phyloP scores from a whole-genome alignment of 2,113 vertebrate species.

The Vombatus ursinus region DNA sequence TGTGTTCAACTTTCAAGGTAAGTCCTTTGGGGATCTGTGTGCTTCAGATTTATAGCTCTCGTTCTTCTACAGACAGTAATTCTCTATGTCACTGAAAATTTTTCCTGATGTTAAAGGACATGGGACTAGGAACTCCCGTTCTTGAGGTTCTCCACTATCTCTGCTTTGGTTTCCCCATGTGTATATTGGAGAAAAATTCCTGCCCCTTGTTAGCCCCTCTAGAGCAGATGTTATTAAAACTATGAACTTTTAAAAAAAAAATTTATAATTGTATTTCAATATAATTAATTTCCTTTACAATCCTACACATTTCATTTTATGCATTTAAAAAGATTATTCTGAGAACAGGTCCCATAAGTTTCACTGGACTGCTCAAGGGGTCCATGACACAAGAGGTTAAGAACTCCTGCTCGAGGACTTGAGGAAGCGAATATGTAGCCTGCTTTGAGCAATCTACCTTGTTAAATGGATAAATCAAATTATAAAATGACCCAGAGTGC shows the following conservation, averaged over 20 bases:
- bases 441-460: neutral
- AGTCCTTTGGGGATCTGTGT: neutral
- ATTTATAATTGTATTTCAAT: neutral
- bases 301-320: neutral
- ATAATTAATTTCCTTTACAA: neutral
- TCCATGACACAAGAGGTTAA: neutral
- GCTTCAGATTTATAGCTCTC: neutral
- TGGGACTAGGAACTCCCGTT: neutral
- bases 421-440: neutral
- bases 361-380: neutral
- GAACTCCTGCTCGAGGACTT: neutral
- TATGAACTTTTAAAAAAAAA: neutral
- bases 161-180: neutral
- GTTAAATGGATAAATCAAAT: neutral
- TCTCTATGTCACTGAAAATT: neutral
- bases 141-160: slow-evolving; percentile 27
- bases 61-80: neutral
- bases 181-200: slow-evolving; percentile 15
- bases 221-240: neutral
- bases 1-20: slow-evolving; percentile 93
- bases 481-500: neutral
- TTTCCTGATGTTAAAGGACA: neutral
- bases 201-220: neutral
- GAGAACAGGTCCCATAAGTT: neutral
- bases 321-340: neutral